Base-by-base conservation (phyloP, 1,140 invertebrate genomes). In the Mamestra configurata region DNA sequence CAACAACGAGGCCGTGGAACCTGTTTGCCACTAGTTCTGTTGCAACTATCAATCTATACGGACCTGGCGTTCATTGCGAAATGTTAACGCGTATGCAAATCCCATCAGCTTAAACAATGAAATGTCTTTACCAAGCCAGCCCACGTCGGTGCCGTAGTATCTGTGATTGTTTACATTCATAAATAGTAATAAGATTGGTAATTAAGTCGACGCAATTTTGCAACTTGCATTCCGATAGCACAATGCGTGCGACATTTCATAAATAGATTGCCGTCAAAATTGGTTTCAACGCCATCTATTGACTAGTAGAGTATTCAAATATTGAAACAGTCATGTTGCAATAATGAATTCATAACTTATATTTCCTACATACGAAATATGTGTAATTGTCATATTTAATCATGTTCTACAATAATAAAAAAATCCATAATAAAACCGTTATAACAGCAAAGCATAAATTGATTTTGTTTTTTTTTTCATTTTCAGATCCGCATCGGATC, bases 281-380 rank as follows among this genome's bases (percentile, higher is more conserved):
- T 79, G 6, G 51, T 64, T 75, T 68, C 49, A 83, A 31, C 77
- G 84, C 82, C 84, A 86, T 82, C 84, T 86, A 51, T 80, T 79
- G 77, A 77, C 53, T 55, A 59, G 73, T 64, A 49, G 73, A 43
- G 37, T 75, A 43, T 24, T 46, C 20, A 49, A 70, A 15, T 27
- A 24, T 27, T 46, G 13, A 53, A 55, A 55, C 13, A n/a, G 31
- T 46, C 11, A 43, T 46, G 11, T 37, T 27, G 70, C 40, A 71
- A 51, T 35, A 6, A 40, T 43, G 18, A 51, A 15, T 55, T 18
- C 18, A 11, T 55, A 24, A 24, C n/a, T 55, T 22, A 2, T 22
- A 2, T 53, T 43, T 11, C 40, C 11, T 10, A 4, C 15, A n/a
- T 49, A n/a, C 15, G 43, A 15, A 49, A 49, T 49, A n/a, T 49